A percentile compares a stretch with the other conserved stretches of the same genome.
These are phyloP conservation scores for Mormoops blainvillei DNA, from an alignment of 2,113 vertebrate genomes.

Conservation along the genomic window DNA sequence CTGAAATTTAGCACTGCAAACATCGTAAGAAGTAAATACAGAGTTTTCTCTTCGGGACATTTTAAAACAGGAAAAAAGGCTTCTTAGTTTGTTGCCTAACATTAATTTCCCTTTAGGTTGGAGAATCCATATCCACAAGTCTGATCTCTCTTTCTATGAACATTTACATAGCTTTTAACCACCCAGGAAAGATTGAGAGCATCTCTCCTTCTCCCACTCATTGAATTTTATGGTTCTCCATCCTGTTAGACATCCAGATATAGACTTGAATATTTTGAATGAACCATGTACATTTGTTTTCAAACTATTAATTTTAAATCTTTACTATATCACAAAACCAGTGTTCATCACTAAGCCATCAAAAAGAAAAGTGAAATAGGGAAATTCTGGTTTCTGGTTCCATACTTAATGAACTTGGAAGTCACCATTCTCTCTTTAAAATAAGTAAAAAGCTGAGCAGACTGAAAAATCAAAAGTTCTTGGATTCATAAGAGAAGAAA, in stretches of 20 bases:
- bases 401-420: not conserved
- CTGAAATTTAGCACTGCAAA: constrained; percentile 38
- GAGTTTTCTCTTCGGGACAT: not conserved
- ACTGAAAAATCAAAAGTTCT: not conserved
- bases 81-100: not conserved
- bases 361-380: not conserved
- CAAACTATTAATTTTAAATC: not conserved
- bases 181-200: not conserved
- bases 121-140: not conserved
- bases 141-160: not conserved
- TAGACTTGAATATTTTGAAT: not conserved
- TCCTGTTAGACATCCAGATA: not conserved
- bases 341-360: not conserved
- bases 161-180: not conserved
- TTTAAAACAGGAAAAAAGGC: not conserved
- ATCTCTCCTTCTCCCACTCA: not conserved
- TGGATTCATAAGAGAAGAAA: not conserved
- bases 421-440: not conserved
- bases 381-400: not conserved
- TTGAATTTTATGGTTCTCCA: not conserved
- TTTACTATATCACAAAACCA: not conserved
- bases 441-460: not conserved
- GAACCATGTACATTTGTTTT: not conserved
- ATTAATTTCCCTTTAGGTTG: not conserved
- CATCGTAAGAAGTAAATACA: constrained; percentile 43